These are phyloP conservation scores for Lepidurus packardi DNA, from an alignment of 1,140 invertebrate genomes.

Conservation along the genomic window DNA sequence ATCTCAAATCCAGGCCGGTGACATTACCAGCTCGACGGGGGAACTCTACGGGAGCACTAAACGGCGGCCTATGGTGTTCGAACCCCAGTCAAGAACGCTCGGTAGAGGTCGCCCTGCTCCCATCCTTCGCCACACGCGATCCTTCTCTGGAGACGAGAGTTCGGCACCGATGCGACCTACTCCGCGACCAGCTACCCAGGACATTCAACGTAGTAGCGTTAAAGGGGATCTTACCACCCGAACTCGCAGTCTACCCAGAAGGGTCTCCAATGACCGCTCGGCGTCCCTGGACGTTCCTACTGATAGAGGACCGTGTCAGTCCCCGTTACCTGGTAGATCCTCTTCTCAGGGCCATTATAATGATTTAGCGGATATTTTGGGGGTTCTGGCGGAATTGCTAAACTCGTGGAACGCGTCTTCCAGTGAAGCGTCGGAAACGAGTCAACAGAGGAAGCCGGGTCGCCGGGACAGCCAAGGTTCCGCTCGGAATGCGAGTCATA, in stretches of 20 bases:
- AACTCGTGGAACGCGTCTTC: neutral
- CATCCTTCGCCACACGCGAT: neutral
- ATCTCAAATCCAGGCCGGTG: neutral
- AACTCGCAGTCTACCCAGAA: neutral
- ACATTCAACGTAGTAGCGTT: neutral
- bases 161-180: neutral
- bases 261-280: neutral
- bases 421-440: neutral
- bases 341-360: neutral
- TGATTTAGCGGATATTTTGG: conserved; percentile 4
- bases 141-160: neutral
- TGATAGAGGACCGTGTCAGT: neutral
- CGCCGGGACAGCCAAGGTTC: neutral
- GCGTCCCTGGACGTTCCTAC: too few species aligned
- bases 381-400: neutral
- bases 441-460: neutral
- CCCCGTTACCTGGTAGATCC: neutral
- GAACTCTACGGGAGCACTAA: neutral
- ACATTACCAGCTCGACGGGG: neutral
- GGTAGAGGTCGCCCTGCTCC: neutral
- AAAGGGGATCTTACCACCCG: neutral
- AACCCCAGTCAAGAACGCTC: neutral
- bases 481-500: neutral
- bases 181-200: neutral
- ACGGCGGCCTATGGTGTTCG: neutral